Evolutionary conservation across 2,113 vertebrate genomes (phyloP).

Genomic region (Gadus macrocephalus): DNA sequence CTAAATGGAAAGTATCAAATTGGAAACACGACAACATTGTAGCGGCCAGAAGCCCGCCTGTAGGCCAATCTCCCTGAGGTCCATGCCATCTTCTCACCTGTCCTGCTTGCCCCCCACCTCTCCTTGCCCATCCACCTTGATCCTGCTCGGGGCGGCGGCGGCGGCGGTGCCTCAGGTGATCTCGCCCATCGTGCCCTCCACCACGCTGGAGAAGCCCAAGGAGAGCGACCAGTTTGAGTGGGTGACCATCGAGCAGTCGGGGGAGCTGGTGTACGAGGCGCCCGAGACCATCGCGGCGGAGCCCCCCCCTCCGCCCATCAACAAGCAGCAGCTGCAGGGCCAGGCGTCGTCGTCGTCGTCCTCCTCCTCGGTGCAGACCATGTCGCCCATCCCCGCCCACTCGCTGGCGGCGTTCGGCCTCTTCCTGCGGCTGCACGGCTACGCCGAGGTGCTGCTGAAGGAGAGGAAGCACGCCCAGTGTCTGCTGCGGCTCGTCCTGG

Average conservation of each 20-base stretch:
- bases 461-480: conserved; percentile 98
- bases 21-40: too few relatives aligned
- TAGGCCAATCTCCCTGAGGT: too few relatives aligned
- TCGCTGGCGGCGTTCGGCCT: conserved; percentile 96
- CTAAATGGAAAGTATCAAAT: too few relatives aligned
- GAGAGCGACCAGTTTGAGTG: conserved; percentile 99
- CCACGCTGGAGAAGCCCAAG: conserved; percentile 94
- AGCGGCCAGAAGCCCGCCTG: too few relatives aligned
- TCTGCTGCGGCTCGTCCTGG: conserved; percentile 93
- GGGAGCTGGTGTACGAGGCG: conserved; percentile 94
- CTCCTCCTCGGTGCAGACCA: conserved; percentile 82
- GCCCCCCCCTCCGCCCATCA: conserved; percentile 90
- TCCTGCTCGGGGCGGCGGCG: neutral
- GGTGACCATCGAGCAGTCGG: conserved; percentile 98
- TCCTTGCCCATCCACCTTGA: neutral
- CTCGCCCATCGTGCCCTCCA: conserved; percentile 86
- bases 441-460: conserved; percentile 96
- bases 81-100: neutral
- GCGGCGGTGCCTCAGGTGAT: conserved; percentile 79
- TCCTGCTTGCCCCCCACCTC: neutral
- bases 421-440: conserved; percentile 94
- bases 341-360: conserved; percentile 30
- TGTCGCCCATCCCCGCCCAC: conserved; percentile 96
- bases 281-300: conserved; percentile 93
- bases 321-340: conserved; percentile 66